A percentile compares a stretch with the other conserved stretches of the same genome.
phyloP scores from a whole-genome alignment of 92 coral and sea anemone genomes.

The Anthopleura xanthogrammica region DNA sequence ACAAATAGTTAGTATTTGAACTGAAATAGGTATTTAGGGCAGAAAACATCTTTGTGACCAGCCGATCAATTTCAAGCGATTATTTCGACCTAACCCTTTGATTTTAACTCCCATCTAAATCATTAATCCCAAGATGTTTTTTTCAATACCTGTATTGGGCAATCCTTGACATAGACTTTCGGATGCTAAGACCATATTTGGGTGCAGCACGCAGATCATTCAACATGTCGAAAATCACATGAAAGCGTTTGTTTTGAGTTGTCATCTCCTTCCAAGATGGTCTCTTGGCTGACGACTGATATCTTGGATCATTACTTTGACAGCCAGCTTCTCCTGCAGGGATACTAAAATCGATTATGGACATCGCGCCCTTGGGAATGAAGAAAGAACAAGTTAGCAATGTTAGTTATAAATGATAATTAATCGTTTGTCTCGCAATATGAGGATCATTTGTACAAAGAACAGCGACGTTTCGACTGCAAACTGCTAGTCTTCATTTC shows the following conservation, averaged over 20 bases:
- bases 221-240: conserved; percentile 45
- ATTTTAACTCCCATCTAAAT: too few species aligned
- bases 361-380: conserved; percentile 36
- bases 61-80: too few species aligned
- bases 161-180: conserved; percentile 26
- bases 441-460: too few species aligned
- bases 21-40: background rate
- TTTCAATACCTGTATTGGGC: conserved; percentile 19
- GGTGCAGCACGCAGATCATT: conserved; percentile 5
- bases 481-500: too few species aligned
- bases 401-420: too few species aligned
- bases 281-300: background rate
- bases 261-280: conserved; percentile 40
- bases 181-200: background rate
- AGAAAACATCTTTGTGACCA: background rate
- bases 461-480: too few species aligned
- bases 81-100: too few species aligned
- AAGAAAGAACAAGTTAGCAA: background rate
- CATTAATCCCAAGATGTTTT: background rate
- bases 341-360: conserved; percentile 26
- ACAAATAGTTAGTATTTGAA: background rate
- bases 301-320: background rate
- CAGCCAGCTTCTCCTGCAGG: conserved; percentile 22
- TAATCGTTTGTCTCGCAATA: too few species aligned
- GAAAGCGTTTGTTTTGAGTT: background rate